Conservation (phyloP, 2,888 invertebrate species). For the Colostygia pectinataria region DNA sequence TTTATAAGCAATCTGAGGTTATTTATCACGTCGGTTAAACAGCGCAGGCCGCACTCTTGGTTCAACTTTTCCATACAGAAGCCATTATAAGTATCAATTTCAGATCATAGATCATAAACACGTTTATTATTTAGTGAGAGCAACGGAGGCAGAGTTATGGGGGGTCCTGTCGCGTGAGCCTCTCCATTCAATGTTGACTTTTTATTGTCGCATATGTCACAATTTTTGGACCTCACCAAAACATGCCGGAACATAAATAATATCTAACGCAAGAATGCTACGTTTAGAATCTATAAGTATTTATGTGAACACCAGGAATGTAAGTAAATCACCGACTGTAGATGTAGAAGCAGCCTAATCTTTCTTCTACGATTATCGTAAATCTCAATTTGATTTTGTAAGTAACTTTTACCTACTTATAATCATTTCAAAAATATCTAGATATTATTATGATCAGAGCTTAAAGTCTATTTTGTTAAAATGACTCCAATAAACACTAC, state of each 20-base stretch:
- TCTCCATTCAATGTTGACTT: constrained; percentile 69
- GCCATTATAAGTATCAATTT: constrained; percentile 83
- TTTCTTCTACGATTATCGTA: constrained; percentile 76
- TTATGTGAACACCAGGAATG: constrained; percentile 62
- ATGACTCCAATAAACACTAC: too few species aligned
- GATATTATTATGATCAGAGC: background rate
- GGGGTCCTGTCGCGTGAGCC: constrained; percentile 70
- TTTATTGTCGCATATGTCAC: constrained; percentile 75
- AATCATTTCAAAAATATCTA: constrained; percentile 46
- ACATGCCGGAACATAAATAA: constrained; percentile 65
- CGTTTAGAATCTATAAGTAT: constrained; percentile 60
- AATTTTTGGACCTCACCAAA: constrained; percentile 67
- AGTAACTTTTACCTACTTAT: constrained; percentile 71
- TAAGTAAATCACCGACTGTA: constrained; percentile 68
- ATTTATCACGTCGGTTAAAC: constrained; percentile 69
- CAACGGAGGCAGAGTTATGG: constrained; percentile 61
- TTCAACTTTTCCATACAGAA: constrained; percentile 80
- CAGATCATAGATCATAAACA: constrained; percentile 82
- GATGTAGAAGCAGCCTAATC: constrained; percentile 65
- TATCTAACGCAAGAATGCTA: constrained; percentile 63
- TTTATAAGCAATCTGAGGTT: constrained; percentile 80
- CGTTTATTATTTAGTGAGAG: constrained; percentile 65
- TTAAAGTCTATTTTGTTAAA: too few species aligned
- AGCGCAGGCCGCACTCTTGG: constrained; percentile 54
- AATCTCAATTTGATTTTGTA: constrained; percentile 77